Conservation (phyloP, 1,140 invertebrate species). For the Penaeus chinensis region DNA sequence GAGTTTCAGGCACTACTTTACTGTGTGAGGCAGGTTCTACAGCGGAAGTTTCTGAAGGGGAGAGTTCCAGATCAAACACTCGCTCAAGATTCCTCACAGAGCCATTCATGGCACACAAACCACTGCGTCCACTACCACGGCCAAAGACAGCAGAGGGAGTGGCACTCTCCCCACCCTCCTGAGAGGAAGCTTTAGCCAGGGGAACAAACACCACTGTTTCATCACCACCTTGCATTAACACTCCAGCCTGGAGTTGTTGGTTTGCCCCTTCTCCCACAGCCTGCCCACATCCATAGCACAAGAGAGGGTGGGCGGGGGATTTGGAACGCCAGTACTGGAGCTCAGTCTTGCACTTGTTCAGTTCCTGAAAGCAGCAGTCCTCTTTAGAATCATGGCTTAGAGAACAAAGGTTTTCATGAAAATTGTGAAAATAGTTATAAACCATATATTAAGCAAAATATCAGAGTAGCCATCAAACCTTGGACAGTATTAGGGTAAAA, state of each 20-base stretch:
- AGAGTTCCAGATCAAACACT: slow-evolving; percentile 23
- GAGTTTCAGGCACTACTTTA: no score
- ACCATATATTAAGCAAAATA: neutral
- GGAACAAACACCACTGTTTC: slow-evolving; percentile 51
- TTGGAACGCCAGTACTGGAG: slow-evolving; percentile 89
- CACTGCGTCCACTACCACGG: slow-evolving; percentile 27
- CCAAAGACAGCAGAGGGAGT: slow-evolving; percentile 1
- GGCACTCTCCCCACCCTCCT: slow-evolving; percentile 43
- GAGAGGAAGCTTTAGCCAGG: slow-evolving; percentile 40
- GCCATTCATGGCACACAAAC: slow-evolving; percentile 39
- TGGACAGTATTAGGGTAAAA: no score
- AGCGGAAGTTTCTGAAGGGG: slow-evolving; percentile 7
- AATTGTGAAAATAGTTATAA: neutral
- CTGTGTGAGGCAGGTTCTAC: slow-evolving; percentile 17
- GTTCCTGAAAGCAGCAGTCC: slow-evolving; percentile 72
- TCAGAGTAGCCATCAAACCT: no score
- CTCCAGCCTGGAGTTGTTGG: slow-evolving; percentile 46
- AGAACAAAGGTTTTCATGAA: no score
- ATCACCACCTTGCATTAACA: slow-evolving; percentile 44
- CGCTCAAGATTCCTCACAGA: slow-evolving; percentile 42
- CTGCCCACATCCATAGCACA: slow-evolving; percentile 52
- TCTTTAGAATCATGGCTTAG: neutral
- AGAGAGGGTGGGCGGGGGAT: slow-evolving; percentile 75
- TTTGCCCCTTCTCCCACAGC: slow-evolving; percentile 41
- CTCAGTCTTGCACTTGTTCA: slow-evolving; percentile 91